Conservation (phyloP, 2,888 invertebrate species). For the Sminthurides aquaticus region DNA sequence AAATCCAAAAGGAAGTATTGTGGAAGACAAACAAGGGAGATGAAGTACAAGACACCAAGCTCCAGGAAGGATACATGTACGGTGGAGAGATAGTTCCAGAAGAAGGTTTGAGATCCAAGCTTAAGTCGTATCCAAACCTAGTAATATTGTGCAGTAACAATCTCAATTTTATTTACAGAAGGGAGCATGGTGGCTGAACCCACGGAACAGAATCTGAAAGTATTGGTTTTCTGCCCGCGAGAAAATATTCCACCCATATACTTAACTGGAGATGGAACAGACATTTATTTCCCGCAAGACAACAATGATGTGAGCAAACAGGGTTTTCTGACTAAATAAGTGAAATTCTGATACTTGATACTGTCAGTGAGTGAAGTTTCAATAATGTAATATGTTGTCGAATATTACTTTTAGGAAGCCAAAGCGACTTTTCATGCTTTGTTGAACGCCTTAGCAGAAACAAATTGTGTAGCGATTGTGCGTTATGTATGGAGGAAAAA, state of each 20-base stretch:
- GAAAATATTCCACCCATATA: slow-evolving; percentile 30
- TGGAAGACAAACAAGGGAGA: slow-evolving; percentile 32
- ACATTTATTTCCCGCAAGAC: slow-evolving; percentile 26
- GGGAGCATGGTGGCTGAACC: not conserved
- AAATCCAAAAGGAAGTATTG: slow-evolving; percentile 23
- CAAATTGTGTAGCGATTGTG: slow-evolving; percentile 33
- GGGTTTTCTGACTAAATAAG: no score
- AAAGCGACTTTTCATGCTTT: slow-evolving; percentile 31
- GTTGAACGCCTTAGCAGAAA: slow-evolving; percentile 26
- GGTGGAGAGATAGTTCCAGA: slow-evolving; percentile 33
- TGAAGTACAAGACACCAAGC: slow-evolving; percentile 23
- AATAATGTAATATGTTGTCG: no score
- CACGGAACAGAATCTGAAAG: slow-evolving; percentile 31
- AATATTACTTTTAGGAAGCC: slow-evolving; percentile 30
- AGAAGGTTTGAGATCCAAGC: slow-evolving; percentile 25
- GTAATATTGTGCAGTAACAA: not conserved
- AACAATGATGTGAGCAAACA: slow-evolving; percentile 25
- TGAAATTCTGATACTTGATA: no score
- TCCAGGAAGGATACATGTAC: slow-evolving; percentile 32
- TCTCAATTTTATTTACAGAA: not conserved
- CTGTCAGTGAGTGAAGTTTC: no score
- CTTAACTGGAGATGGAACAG: slow-evolving; percentile 31
- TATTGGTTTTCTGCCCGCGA: slow-evolving; percentile 36
- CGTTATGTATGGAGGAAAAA: slow-evolving; percentile 30
- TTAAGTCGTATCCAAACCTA: not conserved